These are phyloP conservation scores for Scalopus aquaticus DNA, from an alignment of 2,113 vertebrate genomes.

Conservation along the genomic window DNA sequence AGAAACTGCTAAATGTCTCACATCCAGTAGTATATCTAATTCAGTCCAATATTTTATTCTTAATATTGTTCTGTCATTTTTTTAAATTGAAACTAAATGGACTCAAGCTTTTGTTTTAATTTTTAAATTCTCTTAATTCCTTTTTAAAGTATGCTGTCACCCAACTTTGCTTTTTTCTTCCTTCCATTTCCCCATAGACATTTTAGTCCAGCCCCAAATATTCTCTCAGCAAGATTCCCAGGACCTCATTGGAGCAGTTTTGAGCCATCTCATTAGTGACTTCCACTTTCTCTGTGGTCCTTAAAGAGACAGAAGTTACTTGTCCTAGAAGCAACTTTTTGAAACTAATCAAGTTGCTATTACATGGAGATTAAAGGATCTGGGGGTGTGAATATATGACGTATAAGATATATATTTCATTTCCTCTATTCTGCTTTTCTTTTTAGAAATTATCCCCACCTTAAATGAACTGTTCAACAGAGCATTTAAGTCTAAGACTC, in stretches of 20 bases:
- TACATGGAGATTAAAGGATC: background rate
- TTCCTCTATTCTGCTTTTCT: background rate
- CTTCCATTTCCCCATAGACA: constrained; percentile 17
- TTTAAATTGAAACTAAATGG: constrained; percentile 52
- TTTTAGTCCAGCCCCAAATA: constrained; percentile 42
- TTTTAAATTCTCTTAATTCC: background rate
- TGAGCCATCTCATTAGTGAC: constrained; percentile 32
- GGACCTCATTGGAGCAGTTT: constrained; percentile 44
- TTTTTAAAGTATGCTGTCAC: background rate
- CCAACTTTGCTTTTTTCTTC: constrained; percentile 33
- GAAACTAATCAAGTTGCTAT: background rate
- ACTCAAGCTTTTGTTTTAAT: background rate
- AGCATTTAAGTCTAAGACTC: background rate
- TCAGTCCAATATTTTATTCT: background rate
- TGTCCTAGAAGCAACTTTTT: constrained; percentile 39
- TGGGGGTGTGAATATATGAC: background rate
- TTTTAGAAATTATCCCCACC: constrained; percentile 33
- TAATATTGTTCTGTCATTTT: constrained; percentile 6
- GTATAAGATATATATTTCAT: background rate
- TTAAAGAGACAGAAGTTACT: constrained; percentile 66
- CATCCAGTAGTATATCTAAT: background rate
- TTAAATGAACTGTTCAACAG: constrained; percentile 36
- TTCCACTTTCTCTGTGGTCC: constrained; percentile 57
- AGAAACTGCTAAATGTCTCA: background rate
- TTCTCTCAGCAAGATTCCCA: constrained; percentile 55